Conservation (phyloP, 2,797 vertebrate species). For the Limosa lapponica region DNA sequence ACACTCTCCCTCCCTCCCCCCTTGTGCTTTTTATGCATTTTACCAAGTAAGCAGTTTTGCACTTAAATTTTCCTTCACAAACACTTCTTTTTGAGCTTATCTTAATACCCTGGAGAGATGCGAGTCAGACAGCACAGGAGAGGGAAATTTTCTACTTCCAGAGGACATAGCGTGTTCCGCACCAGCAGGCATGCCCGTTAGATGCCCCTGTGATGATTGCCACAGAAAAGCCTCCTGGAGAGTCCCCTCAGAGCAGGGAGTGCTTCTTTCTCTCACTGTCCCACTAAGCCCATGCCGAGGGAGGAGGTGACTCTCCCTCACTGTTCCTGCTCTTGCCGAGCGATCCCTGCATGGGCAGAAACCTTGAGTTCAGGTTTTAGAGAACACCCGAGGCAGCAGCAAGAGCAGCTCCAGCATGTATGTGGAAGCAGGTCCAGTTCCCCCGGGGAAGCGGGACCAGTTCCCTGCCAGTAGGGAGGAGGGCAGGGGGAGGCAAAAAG, state of each 20-base stretch:
- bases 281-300: rapidly evolving
- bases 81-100: neutral
- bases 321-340: neutral
- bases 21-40: neutral
- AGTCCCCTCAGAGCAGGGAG: neutral
- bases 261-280: rapidly evolving
- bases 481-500: neutral
- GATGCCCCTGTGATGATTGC: neutral
- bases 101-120: neutral
- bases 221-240: neutral
- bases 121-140: neutral
- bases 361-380: rapidly evolving
- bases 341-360: neutral
- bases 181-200: neutral
- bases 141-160: neutral
- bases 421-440: neutral
- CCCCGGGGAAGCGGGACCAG: neutral
- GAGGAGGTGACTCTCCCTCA: neutral
- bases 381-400: rapidly evolving
- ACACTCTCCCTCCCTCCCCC: neutral
- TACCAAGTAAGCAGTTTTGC: neutral
- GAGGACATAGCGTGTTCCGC: neutral
- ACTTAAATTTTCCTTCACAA: neutral
- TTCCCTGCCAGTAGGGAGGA: rapidly evolving
- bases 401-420: rapidly evolving